Base-by-base conservation (phyloP, 35 echinoderm and acorn worm genomes). In the Apostichopus japonicus region DNA sequence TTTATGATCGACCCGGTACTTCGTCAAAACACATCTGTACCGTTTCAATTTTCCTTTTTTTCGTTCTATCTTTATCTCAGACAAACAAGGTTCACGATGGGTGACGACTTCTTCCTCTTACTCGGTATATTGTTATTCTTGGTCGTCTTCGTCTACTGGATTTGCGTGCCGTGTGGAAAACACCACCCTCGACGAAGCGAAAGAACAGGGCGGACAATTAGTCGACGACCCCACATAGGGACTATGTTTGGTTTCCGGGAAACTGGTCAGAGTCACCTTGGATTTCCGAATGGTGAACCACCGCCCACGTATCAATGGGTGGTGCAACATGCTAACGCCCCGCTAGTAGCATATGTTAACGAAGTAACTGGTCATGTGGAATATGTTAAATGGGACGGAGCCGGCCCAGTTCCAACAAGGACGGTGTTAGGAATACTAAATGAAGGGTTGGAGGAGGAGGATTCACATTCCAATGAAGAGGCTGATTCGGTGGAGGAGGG, bases 281-380 rank as follows among this genome's bases (percentile, higher is more conserved):
- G 56, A 72, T 71, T 72, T 54, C 61, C 25, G 59, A 44, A 15
- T 21, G 67, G 86, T 1, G 90, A 91, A 55, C 90, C 90, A 59
- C 90, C 90, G 0, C 90, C 90, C 19, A 78, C 90, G 52, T 91
- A 91, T 54, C 90, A 91, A 21, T 91, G 90, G 90, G 90, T 91
- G 5, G 54, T 91, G 5, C 72, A 91, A 78, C 71, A 91, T 58
- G 90, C 76, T 17, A 79, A 91, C 54, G 90, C 90, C 24, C 90
- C 90, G 21, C 71, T 79, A 4, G 72, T 91, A 65, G 90, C 76
- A 3, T 91, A 78, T 10, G 90, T 91, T 23, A 79, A 79, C 72
- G 77, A 79, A 24, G 44, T 65, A 5, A 79, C 23, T 79, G 90
- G 90, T 10, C 53, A 78, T 51, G 58, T 91, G 5, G 72, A 79